Percentiles rank a stretch among this genome's conserved stretches.
phyloP scores from a whole-genome alignment of 2,113 vertebrate species.

The Nettapus auritus region DNA sequence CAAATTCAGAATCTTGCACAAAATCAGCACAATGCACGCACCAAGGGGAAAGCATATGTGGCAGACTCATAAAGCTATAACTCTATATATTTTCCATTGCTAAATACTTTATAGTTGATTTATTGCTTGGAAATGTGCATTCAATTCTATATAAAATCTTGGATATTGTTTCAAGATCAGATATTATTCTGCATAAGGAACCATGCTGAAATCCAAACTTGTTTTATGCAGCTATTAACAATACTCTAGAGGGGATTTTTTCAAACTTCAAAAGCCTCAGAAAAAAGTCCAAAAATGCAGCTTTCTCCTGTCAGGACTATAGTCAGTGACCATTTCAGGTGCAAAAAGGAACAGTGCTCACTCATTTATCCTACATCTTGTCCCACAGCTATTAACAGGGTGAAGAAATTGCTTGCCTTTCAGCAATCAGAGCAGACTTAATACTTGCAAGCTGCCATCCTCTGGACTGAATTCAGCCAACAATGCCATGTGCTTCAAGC shows the following conservation, averaged over 20 bases:
- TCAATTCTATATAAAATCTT: not conserved
- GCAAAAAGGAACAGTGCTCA: not conserved
- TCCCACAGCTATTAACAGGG: conserved; percentile 10
- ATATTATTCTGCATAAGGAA: not conserved
- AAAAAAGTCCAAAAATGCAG: not conserved
- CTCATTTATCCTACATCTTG: not conserved
- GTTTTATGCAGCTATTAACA: not conserved
- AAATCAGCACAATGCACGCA: not conserved
- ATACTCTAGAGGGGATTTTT: not conserved
- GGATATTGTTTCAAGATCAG: not conserved
- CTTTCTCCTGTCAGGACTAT: not conserved
- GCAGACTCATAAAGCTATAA: not conserved
- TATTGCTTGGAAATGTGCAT: not conserved
- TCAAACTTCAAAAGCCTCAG: not conserved
- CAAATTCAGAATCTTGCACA: not conserved
- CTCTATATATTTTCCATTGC: not conserved
- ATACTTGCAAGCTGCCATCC: not conserved
- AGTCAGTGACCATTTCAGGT: not conserved
- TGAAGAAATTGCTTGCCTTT: not conserved
- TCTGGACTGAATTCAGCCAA: conserved; percentile 2
- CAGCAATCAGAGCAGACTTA: not conserved
- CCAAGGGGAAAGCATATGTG: not conserved
- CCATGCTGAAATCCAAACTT: not conserved
- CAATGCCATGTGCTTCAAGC: not conserved
- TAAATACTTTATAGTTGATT: not conserved